phyloP scores from a whole-genome alignment of 2,113 vertebrate genomes.

The Hippocampus abdominalis region DNA sequence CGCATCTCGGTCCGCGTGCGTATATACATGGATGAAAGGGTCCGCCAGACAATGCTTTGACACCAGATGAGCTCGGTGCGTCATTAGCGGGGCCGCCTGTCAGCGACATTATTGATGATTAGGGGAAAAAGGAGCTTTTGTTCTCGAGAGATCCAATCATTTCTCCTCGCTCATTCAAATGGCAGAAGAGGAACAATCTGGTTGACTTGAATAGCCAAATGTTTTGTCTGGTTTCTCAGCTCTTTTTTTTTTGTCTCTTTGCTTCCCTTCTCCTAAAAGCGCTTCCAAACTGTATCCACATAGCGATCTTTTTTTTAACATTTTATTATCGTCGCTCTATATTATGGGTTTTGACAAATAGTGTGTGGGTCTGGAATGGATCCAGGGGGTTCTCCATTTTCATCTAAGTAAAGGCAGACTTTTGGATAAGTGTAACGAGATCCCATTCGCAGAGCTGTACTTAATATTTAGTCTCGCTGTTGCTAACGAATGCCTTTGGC shows the following conservation, averaged over 20 bases:
- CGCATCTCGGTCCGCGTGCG: slow-evolving; percentile 2
- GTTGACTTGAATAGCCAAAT: slow-evolving; percentile 12
- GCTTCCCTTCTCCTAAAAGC: neutral
- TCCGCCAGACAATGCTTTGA: slow-evolving; percentile 37
- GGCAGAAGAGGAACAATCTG: slow-evolving; percentile 27
- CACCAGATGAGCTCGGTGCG: slow-evolving; percentile 46
- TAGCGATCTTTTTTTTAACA: too few species aligned
- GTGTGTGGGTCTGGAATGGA: neutral
- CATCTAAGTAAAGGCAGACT: neutral
- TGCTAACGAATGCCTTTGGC: neutral
- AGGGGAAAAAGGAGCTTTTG: slow-evolving; percentile 51
- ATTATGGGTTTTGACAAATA: neutral
- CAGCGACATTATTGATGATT: slow-evolving; percentile 52
- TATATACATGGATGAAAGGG: slow-evolving; percentile 21
- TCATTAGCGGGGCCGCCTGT: slow-evolving; percentile 53
- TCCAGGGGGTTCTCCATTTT: neutral
- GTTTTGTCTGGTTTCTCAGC: slow-evolving; percentile 3
- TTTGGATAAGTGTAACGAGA: neutral
- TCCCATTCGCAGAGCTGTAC: neutral
- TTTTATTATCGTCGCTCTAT: too few species aligned
- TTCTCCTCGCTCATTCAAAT: slow-evolving; percentile 25
- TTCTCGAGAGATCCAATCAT: slow-evolving; percentile 34
- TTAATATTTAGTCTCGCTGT: neutral
- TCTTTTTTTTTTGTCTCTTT: slow-evolving; percentile 2
- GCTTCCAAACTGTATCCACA: too few species aligned